Evolutionary conservation across 2,888 invertebrate species (phyloP).

Genomic region (Xestobium rufovillosum): DNA sequence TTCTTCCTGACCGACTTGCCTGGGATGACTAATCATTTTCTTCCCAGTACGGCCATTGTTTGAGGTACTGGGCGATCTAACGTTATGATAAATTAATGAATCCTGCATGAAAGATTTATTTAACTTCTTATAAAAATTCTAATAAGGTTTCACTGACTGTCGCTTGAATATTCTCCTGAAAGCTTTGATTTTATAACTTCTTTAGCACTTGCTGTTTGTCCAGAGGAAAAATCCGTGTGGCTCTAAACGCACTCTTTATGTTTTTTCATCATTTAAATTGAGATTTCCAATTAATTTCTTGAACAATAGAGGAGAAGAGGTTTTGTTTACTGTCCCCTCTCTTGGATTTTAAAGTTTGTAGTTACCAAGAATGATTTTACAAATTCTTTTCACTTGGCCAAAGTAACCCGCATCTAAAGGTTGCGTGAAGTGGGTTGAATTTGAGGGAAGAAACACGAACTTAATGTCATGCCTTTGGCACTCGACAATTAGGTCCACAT

Average conservation of each 20-base stretch:
- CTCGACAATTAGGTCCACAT: constrained; percentile 20
- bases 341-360: constrained; percentile 6
- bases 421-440: no score
- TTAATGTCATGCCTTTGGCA: no score
- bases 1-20: constrained; percentile 1
- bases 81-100: no score
- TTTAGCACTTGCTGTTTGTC: constrained; percentile 1
- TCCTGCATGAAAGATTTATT: no score
- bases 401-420: no score
- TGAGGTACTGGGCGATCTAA: constrained; percentile 2
- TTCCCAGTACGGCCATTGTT: constrained; percentile 1
- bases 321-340: constrained; percentile 4
- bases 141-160: constrained; percentile 2
- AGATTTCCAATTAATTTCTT: constrained; percentile 1
- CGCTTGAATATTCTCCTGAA: constrained; percentile 1
- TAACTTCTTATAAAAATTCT: constrained; percentile 3
- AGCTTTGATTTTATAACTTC: not conserved
- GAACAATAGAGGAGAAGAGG: constrained; percentile 1
- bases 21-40: constrained; percentile 3
- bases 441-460: no score
- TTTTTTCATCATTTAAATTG: not conserved
- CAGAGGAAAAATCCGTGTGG: no score
- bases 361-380: not conserved
- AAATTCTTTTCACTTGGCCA: no score
- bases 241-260: no score